These are phyloP conservation scores for Tineola bisselliella DNA, from an alignment of 2,888 invertebrate genomes.

Conservation along the genomic window DNA sequence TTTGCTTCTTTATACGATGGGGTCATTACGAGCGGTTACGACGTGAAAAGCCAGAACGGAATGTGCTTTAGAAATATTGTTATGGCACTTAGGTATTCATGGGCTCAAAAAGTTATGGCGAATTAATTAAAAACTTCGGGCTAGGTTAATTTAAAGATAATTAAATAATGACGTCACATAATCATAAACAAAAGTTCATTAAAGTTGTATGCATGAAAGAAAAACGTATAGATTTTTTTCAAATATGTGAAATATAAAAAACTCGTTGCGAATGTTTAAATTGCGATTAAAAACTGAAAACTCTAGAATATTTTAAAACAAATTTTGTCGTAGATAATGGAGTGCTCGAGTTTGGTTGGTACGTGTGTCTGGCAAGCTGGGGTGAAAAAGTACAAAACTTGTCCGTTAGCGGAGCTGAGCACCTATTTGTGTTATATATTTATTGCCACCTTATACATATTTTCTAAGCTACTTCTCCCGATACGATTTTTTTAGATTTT, in stretches of 20 bases:
- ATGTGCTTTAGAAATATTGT: conserved; percentile 25
- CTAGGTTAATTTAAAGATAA: neutral
- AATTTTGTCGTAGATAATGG: conserved; percentile 46
- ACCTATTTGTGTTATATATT: neutral
- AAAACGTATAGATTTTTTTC: too few species aligned
- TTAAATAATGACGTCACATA: neutral
- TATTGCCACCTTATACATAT: neutral
- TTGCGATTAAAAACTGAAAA: neutral
- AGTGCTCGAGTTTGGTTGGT: conserved; percentile 56
- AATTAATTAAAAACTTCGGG: neutral
- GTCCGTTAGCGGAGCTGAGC: conserved; percentile 25
- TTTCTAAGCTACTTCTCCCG: neutral
- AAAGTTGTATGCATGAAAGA: too few species aligned
- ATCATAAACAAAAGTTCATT: too few species aligned
- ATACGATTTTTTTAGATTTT: too few species aligned
- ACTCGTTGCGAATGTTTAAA: neutral
- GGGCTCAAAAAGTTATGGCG: neutral
- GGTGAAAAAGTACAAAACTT: conserved; percentile 63
- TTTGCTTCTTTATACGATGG: conserved; percentile 58
- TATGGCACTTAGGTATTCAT: conserved; percentile 3
- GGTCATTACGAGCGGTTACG: conserved; percentile 53
- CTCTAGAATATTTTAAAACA: conserved; percentile 4
- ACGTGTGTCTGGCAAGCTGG: conserved; percentile 57
- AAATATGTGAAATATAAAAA: too few species aligned
- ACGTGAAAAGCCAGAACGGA: conserved; percentile 32